Conservation (phyloP, 2,113 vertebrate species). For the Salvelinus fontinalis region DNA sequence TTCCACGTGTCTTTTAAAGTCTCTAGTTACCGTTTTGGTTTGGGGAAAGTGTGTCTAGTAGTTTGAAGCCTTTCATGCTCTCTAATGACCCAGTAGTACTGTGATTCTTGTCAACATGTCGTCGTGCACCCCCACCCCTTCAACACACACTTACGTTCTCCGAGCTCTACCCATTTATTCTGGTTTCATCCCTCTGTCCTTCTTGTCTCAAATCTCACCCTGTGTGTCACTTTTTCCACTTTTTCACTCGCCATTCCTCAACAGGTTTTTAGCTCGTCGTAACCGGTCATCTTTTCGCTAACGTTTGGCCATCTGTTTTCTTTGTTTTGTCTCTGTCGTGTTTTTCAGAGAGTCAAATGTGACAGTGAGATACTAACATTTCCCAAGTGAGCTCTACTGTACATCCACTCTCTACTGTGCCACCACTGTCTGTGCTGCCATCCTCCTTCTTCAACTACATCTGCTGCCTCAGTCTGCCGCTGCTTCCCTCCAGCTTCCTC, state of each 20-base stretch:
- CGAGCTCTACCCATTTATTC: background rate
- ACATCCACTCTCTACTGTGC: conserved; percentile 15
- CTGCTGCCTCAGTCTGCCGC: background rate
- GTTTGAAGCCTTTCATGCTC: background rate
- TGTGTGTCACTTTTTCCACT: background rate
- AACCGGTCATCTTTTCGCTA: conserved; percentile 24
- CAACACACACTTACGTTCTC: background rate
- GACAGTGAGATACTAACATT: conserved; percentile 66
- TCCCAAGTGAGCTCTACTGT: conserved; percentile 34
- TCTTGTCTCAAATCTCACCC: background rate
- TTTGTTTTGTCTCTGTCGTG: conserved; percentile 27
- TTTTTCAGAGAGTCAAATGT: conserved; percentile 75
- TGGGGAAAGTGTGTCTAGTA: background rate
- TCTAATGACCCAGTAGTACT: background rate
- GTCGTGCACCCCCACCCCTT: background rate
- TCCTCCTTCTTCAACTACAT: conserved; percentile 3
- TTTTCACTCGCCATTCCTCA: background rate
- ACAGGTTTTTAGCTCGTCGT: background rate
- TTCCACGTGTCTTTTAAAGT: background rate
- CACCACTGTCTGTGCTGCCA: background rate
- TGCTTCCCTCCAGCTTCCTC: background rate
- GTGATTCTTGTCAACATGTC: background rate
- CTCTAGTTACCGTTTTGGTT: background rate
- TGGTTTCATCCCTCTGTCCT: background rate
- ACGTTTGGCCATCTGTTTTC: conserved; percentile 16